Percentiles rank a stretch among this genome's conserved stretches.
Evolutionary conservation across 2,888 invertebrate genomes (phyloP).

Genomic region (Onthophagus sagittarius): DNA sequence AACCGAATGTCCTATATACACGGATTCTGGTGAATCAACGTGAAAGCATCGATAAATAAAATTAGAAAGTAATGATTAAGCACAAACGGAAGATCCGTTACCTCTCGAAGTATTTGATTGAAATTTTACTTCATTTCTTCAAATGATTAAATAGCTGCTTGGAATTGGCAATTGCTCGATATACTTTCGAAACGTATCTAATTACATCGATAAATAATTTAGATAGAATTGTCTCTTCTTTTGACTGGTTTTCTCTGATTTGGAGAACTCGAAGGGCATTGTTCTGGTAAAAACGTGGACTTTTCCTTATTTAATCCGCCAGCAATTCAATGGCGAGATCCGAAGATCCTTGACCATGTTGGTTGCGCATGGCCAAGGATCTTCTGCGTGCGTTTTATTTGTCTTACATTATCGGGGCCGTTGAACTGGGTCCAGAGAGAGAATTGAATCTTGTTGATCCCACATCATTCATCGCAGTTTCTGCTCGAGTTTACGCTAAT

Average conservation of each 20-base stretch:
- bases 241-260: not conserved
- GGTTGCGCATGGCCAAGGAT: not conserved
- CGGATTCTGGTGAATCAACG: conserved; percentile 3
- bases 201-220: too few relatives aligned
- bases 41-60: conserved; percentile 12
- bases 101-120: not conserved
- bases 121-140: not conserved
- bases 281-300: conserved; percentile 6
- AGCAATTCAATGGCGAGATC: not conserved
- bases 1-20: not conserved
- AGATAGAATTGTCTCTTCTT: not conserved
- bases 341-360: not conserved
- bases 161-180: too few relatives aligned
- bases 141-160: not conserved
- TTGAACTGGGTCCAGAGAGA: not conserved
- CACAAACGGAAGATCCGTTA: conserved; percentile 2
- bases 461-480: not conserved
- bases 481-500: not conserved
- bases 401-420: conserved; percentile 8
- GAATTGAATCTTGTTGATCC: not conserved
- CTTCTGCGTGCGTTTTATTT: not conserved
- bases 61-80: conserved; percentile 13
- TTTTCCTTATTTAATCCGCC: not conserved
- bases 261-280: conserved; percentile 1
- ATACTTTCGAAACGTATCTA: too few relatives aligned